phyloP scores from a whole-genome alignment of 2,888 invertebrate species.

The Temnothorax unifasciatus region DNA sequence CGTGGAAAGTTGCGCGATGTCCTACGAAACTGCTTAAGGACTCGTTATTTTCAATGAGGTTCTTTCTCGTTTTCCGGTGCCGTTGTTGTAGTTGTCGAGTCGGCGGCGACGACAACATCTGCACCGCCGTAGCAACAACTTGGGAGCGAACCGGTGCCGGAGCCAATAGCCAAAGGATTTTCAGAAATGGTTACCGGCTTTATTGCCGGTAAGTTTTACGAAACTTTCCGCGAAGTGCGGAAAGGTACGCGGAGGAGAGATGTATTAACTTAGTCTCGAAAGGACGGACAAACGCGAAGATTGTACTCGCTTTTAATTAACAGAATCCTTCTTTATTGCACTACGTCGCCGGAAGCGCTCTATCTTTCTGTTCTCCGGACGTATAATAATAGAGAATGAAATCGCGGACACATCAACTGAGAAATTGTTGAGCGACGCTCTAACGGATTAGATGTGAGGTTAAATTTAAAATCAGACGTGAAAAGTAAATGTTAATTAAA shows the following conservation, averaged over 20 bases:
- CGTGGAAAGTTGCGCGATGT: slow-evolving; percentile 49
- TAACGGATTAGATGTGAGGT: slow-evolving; percentile 21
- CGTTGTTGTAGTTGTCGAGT: slow-evolving; percentile 35
- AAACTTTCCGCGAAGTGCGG: slow-evolving; percentile 56
- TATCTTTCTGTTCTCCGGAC: slow-evolving; percentile 31
- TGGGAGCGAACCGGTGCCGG: neutral
- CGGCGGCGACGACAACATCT: slow-evolving; percentile 19
- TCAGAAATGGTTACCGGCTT: slow-evolving; percentile 60
- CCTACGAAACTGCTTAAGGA: slow-evolving; percentile 44
- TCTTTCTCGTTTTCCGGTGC: slow-evolving; percentile 45
- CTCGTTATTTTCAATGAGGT: slow-evolving; percentile 67
- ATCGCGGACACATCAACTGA: neutral
- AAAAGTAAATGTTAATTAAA: slow-evolving; percentile 33
- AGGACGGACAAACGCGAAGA: slow-evolving; percentile 56
- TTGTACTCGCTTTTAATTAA: slow-evolving; percentile 69
- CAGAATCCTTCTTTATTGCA: slow-evolving; percentile 62
- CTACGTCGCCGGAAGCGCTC: slow-evolving; percentile 52
- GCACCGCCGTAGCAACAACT: slow-evolving; percentile 41
- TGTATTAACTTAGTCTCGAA: slow-evolving; percentile 65
- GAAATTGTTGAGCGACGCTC: neutral
- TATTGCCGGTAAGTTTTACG: slow-evolving; percentile 61
- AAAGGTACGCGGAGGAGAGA: slow-evolving; percentile 50
- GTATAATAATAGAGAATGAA: slow-evolving; percentile 37
- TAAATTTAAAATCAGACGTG: slow-evolving; percentile 22
- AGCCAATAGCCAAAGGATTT: slow-evolving; percentile 58